phyloP scores from a whole-genome alignment of 2,888 invertebrate species.

The Baccha elongata region DNA sequence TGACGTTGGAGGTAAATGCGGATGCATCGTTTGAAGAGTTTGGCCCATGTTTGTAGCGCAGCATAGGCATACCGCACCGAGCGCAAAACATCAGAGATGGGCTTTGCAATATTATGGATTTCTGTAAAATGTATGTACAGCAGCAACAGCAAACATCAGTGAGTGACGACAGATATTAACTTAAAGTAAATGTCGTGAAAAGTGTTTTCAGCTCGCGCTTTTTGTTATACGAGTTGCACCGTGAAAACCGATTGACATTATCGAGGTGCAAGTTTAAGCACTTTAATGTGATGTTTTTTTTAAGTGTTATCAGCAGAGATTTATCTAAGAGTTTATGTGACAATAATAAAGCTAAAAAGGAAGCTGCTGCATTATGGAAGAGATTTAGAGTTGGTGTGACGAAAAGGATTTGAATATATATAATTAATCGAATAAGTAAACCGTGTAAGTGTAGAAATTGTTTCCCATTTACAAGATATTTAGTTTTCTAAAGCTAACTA shows the following conservation, averaged over 20 bases:
- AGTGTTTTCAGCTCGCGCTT: slow-evolving; percentile 43
- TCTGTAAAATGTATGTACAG: slow-evolving; percentile 8
- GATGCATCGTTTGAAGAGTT: slow-evolving; percentile 50
- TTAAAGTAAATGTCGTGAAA: slow-evolving; percentile 64
- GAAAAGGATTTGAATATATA: too few relatives aligned
- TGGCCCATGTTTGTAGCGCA: slow-evolving; percentile 13
- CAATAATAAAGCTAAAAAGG: too few relatives aligned
- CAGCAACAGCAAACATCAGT: slow-evolving; percentile 13
- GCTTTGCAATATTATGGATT: slow-evolving; percentile 39
- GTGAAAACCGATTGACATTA: slow-evolving; percentile 61
- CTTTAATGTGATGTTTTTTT: slow-evolving; percentile 26
- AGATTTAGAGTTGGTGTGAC: too few relatives aligned
- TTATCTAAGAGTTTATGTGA: too few relatives aligned
- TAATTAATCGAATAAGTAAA: too few relatives aligned
- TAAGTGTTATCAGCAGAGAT: background rate
- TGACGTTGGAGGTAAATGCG: slow-evolving; percentile 69
- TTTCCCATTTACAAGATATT: too few relatives aligned
- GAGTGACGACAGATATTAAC: slow-evolving; percentile 61
- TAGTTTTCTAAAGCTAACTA: too few relatives aligned
- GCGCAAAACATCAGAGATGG: slow-evolving; percentile 25
- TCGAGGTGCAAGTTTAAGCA: slow-evolving; percentile 40
- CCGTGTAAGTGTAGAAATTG: too few relatives aligned
- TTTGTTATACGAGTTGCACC: background rate
- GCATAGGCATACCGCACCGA: slow-evolving; percentile 43
- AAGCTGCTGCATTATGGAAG: too few relatives aligned